Evolutionary conservation across 2,113 vertebrate genomes (phyloP).

Genomic region (Ranitomeya imitator): DNA sequence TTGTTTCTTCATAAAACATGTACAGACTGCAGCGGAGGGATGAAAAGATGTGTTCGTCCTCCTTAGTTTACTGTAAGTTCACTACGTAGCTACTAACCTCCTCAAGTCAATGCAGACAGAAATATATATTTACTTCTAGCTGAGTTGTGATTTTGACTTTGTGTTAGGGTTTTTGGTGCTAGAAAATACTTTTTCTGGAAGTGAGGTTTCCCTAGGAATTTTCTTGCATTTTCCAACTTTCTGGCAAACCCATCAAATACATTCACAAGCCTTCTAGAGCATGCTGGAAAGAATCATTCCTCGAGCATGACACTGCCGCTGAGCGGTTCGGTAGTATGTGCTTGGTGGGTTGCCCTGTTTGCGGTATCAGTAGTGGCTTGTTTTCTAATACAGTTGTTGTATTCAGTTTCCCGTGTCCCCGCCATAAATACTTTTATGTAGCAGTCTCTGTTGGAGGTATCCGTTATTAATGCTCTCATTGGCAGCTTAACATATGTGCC

Average conservation of each 20-base stretch:
- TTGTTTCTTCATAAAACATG: neutral
- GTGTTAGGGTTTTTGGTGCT: neutral
- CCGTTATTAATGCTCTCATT: too few species aligned
- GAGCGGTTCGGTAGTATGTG: neutral
- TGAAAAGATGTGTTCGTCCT: neutral
- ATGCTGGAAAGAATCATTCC: neutral
- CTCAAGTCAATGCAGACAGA: neutral
- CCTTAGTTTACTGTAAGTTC: neutral
- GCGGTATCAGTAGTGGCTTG: too few species aligned
- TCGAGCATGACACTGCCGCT: neutral
- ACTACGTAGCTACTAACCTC: neutral
- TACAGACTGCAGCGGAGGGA: neutral
- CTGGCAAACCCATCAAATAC: neutral
- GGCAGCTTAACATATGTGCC: too few species aligned
- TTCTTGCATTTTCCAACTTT: neutral
- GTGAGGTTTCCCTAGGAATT: neutral
- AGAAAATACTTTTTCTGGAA: neutral
- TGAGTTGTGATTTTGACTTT: neutral
- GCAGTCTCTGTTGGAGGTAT: too few species aligned
- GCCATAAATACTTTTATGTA: too few species aligned
- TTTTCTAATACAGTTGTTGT: too few species aligned
- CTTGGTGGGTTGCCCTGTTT: too few species aligned
- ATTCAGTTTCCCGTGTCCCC: too few species aligned
- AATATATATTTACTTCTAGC: neutral
- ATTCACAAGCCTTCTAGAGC: neutral